Conservation (phyloP, 2,888 invertebrate genomes). For the Noctua comes region DNA sequence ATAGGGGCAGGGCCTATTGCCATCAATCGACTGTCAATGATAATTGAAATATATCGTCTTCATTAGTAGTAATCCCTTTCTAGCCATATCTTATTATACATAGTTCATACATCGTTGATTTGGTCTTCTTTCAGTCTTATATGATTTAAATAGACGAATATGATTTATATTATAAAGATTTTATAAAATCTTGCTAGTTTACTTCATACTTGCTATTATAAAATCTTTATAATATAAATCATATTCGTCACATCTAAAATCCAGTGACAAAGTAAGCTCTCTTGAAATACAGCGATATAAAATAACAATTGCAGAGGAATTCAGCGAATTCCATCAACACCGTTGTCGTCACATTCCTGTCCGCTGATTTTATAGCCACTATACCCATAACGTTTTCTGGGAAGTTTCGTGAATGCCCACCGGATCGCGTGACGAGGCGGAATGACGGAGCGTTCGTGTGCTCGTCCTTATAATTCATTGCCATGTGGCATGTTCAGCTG, state of each 20-base stretch:
- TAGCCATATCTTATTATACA: neutral
- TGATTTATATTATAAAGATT: neutral
- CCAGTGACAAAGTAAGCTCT: neutral
- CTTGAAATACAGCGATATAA: neutral
- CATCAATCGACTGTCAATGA: no score
- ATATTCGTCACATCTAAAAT: rapidly evolving
- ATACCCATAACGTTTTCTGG: conserved; percentile 40
- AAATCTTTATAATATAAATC: no score
- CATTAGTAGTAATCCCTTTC: neutral
- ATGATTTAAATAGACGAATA: neutral
- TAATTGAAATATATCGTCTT: no score
- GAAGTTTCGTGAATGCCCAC: conserved; percentile 52
- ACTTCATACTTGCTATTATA: no score
- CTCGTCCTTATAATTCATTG: conserved; percentile 70
- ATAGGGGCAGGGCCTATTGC: no score
- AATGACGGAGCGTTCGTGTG: conserved; percentile 65
- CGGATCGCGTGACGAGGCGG: conserved; percentile 65
- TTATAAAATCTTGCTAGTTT: no score
- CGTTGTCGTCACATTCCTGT: conserved; percentile 5
- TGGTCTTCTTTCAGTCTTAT: neutral
- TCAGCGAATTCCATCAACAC: conserved; percentile 4
- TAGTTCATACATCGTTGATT: no score
- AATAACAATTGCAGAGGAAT: neutral
- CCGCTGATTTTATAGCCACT: conserved; percentile 43
- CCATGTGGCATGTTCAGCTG: conserved; percentile 63